phyloP scores from a whole-genome alignment of 2,888 invertebrate genomes.

The Serripes groenlandicus region DNA sequence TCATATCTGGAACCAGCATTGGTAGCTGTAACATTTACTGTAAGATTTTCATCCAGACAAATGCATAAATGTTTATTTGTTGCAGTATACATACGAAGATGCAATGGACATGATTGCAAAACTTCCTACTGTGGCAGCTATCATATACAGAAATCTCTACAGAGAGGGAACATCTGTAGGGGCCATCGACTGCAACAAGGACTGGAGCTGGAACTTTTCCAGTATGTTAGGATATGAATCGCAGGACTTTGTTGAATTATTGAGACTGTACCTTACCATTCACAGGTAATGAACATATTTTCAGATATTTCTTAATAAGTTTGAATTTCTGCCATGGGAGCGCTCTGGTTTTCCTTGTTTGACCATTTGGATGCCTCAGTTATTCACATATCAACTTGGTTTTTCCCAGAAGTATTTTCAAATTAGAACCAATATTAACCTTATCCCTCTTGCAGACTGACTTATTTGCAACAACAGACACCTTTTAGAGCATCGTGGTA shows the following conservation, averaged over 20 bases:
- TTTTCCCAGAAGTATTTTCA: background rate
- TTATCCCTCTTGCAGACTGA: no score
- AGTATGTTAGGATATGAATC: constrained; percentile 94
- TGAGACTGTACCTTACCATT: constrained; percentile 97
- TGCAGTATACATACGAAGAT: constrained; percentile 94
- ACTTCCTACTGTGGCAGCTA: constrained; percentile 96
- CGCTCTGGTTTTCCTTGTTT: background rate
- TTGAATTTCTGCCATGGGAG: background rate
- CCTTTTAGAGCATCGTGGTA: no score
- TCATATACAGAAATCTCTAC: constrained; percentile 95
- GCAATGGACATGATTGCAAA: constrained; percentile 98
- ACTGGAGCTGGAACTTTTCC: constrained; percentile 97
- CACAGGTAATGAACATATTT: constrained; percentile 89
- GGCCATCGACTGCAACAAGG: constrained; percentile 95
- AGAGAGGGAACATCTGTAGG: constrained; percentile 94
- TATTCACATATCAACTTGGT: background rate
- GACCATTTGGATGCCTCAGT: background rate
- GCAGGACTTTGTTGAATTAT: constrained; percentile 94
- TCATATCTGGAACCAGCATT: no score
- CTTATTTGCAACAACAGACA: no score
- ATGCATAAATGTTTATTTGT: constrained; percentile 24
- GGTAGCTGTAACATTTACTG: no score
- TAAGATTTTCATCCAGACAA: no score
- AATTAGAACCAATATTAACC: no score
- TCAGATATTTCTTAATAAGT: no score